Evolutionary conservation across 2,113 vertebrate genomes (phyloP), one percentile per base, ranked within the genome.

Genomic region (Danionella cerebrum): DNA sequence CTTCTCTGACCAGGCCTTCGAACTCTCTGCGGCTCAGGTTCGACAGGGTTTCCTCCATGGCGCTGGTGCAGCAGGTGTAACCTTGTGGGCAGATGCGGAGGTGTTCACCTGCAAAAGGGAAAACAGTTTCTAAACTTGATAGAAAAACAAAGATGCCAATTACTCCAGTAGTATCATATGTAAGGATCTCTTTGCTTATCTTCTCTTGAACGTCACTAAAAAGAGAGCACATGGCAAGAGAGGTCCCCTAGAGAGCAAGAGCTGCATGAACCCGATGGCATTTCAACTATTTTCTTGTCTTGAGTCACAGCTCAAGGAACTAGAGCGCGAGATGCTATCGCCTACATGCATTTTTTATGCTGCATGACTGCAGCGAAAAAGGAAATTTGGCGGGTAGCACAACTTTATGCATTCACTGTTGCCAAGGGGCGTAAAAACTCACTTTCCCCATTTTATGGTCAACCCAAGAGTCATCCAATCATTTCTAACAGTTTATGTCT

Each of bases 41-140:
- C 60, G 94, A 89, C 53, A 98, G 86, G 62, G 88, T 94, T 79
- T 95, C 95, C 83, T 98, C 96, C 92, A 98, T 97, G 54, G 87
- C 88, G 0, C 92, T 96, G 76, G 94, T 97, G 74, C 95, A 97
- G 87, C 96, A 98, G 76, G 96, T 98, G 75, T 97, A 96, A 25
- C 96, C 95, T 79, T 95, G 94, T 3, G 95, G 91, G 84, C 96
- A 98, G 80, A 97, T 90, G 29, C 91, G 88, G 75, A 98, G 89
- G 84, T 98, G 96, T 81, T 98, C 95, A 4, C 96, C 96, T 98
- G 76, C 38, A 76, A 75, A 76, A 50, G 67, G 12, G 38, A 42
- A 78, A 13, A 5, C 2, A 12, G n/a, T 11, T 48, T 36, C n/a
- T 35, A 35, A 63, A 4, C 18, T 48, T 14, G 59, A 35, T 33